Conservation (phyloP, 2,888 invertebrate genomes). For the Priocnemis perturbator region DNA sequence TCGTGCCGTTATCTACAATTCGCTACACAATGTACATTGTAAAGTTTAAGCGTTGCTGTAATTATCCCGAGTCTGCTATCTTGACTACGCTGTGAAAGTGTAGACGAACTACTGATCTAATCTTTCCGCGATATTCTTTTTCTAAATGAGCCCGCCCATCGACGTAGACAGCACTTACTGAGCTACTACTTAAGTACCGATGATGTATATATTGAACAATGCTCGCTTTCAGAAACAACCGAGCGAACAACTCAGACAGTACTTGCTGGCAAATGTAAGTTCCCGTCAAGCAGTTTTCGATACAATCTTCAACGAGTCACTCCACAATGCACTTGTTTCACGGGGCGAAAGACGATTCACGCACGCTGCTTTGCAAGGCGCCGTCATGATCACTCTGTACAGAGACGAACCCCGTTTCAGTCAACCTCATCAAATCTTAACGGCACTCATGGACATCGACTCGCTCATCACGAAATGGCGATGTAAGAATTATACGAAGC, state of each 20-base stretch:
- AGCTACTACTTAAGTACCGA: too few species aligned
- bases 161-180: too few species aligned
- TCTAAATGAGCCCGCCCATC: too few species aligned
- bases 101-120: too few species aligned
- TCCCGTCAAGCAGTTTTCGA: slow-evolving; percentile 90
- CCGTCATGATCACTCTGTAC: slow-evolving; percentile 98
- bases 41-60: too few species aligned
- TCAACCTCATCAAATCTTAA: slow-evolving; percentile 96
- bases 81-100: too few species aligned
- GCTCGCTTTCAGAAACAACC: slow-evolving; percentile 77
- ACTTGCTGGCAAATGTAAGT: slow-evolving; percentile 84
- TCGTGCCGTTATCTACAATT: too few species aligned
- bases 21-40: too few species aligned
- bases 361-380: slow-evolving; percentile 95
- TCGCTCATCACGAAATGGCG: slow-evolving; percentile 99
- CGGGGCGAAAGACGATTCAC: slow-evolving; percentile 93
- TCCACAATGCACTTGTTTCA: slow-evolving; percentile 88
- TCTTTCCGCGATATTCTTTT: too few species aligned
- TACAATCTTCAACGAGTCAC: slow-evolving; percentile 90
- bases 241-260: slow-evolving; percentile 80
- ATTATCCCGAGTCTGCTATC: too few species aligned
- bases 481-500: slow-evolving; percentile 82
- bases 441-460: slow-evolving; percentile 97
- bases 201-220: too few species aligned
- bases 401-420: slow-evolving; percentile 98